These are phyloP conservation scores for Carpatolechia fugitivella DNA, from an alignment of 2,888 invertebrate genomes.

Conservation along the genomic window DNA sequence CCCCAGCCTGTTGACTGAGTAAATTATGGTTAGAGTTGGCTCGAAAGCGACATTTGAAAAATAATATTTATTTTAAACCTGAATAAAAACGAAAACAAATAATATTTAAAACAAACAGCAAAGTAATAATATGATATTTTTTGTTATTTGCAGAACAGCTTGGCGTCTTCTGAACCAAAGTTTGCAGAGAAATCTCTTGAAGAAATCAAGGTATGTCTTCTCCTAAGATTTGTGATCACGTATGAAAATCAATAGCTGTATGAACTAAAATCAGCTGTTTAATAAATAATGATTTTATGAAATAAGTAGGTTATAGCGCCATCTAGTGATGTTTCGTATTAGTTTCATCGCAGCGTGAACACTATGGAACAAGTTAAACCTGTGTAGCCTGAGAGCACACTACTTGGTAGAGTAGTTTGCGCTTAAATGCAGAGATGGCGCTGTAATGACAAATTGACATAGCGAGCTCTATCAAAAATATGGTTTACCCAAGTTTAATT, in stretches of 20 bases:
- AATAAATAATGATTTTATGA: no score
- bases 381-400: no score
- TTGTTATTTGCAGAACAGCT: conserved; percentile 56
- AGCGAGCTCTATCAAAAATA: no score
- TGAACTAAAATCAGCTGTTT: no score
- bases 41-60: no score
- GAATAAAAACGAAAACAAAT: no score
- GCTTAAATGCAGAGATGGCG: conserved; percentile 10
- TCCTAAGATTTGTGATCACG: background rate
- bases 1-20: no score
- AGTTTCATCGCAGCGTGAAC: background rate
- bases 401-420: background rate
- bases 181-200: conserved; percentile 66
- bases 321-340: conserved; percentile 30
- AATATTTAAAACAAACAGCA: no score
- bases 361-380: background rate
- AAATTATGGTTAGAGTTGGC: no score
- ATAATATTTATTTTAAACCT: no score
- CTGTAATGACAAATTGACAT: background rate
- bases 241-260: background rate
- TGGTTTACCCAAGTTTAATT: no score
- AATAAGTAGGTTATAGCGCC: conserved; percentile 33
- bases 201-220: conserved; percentile 60
- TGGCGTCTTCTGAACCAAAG: conserved; percentile 60
- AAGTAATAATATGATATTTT: no score